Base-by-base conservation (phyloP, 2,888 invertebrate species). In the Lepeophtheirus nordmannii region DNA sequence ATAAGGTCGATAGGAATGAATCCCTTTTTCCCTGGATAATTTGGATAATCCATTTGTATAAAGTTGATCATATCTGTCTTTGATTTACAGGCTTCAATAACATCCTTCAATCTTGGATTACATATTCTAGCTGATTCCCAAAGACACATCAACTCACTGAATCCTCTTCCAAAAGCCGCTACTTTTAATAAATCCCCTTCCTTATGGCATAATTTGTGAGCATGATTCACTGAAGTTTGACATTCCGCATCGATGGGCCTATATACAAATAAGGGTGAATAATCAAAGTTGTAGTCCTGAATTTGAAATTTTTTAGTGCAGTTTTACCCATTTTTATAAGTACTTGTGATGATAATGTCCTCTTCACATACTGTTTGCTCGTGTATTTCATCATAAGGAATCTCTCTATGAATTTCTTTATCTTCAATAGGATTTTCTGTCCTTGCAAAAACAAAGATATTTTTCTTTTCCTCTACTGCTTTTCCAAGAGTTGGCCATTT, bases 111-210 rank as follows among this genome's bases (percentile, higher is more conserved):
- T 9, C 46, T n/a, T 56, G 46, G n/a, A 56, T 64, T 64, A 37
- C 64, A 64, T 14, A n/a, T n/a, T 17, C 57, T 53, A 22, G 64
- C 64, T n/a, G 41, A 40, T 23, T 64, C 56, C 64, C 64, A 64
- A 46, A 64, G 53, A 56, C 64, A 64, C 10, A n/a, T 10, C 10
- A 60, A 11, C 23, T 20, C 64, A 3, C 9, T 64, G 23, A 60
- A 38, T 23, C 30, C 30, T 14, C 10, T 10, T 11, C 60, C 60
- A 60, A 60, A 60, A 12, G 38, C 60, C 10, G 60, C 10, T 11
- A 60, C 60, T 37, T 60, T 60, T 22, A 38, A 17, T 22, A 60
- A 60, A 17, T 60, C 60, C 9, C 60, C 39, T 60, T 60, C 1
- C 1, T 23, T 30, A 23, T 14, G 17, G 37, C 60, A 60, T 14